phyloP scores from a whole-genome alignment of 2,888 invertebrate genomes.

The Thera obeliscata region DNA sequence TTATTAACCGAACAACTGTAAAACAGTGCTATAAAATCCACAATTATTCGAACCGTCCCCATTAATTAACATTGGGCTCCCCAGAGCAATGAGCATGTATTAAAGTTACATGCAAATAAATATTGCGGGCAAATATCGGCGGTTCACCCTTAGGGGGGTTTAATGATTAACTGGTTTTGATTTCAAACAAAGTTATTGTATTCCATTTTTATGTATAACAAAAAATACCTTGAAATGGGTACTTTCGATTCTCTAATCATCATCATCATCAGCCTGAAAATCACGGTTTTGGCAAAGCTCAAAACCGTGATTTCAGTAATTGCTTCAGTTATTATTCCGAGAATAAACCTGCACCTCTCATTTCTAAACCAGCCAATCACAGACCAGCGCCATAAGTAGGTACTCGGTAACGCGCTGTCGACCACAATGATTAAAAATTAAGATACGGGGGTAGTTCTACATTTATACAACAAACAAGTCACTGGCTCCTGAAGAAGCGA shows the following conservation, averaged over 20 bases:
- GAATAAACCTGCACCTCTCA: too few relatives aligned
- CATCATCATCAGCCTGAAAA: too few relatives aligned
- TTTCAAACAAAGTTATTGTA: neutral
- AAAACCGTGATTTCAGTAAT: too few relatives aligned
- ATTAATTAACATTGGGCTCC: slow-evolving; percentile 37
- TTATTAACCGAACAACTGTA: neutral
- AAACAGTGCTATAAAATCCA: slow-evolving; percentile 35
- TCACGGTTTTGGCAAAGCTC: too few relatives aligned
- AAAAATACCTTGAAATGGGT: neutral
- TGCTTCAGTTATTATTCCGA: too few relatives aligned
- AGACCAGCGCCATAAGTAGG: too few relatives aligned
- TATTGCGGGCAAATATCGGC: slow-evolving; percentile 14
- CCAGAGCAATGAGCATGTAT: slow-evolving; percentile 31
- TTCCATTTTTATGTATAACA: neutral
- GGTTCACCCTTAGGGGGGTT: slow-evolving; percentile 6
- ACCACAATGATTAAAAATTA: too few relatives aligned
- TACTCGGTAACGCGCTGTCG: too few relatives aligned
- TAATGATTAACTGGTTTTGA: neutral
- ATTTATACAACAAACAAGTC: slow-evolving; percentile 1
- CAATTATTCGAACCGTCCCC: slow-evolving; percentile 33
- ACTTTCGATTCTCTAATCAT: too few relatives aligned
- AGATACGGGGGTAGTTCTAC: too few relatives aligned
- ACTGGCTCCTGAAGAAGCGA: neutral
- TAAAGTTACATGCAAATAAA: slow-evolving; percentile 27
- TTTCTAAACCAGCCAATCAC: too few relatives aligned